Conservation (phyloP, 2,888 invertebrate genomes). For the Aethes cnicana region DNA sequence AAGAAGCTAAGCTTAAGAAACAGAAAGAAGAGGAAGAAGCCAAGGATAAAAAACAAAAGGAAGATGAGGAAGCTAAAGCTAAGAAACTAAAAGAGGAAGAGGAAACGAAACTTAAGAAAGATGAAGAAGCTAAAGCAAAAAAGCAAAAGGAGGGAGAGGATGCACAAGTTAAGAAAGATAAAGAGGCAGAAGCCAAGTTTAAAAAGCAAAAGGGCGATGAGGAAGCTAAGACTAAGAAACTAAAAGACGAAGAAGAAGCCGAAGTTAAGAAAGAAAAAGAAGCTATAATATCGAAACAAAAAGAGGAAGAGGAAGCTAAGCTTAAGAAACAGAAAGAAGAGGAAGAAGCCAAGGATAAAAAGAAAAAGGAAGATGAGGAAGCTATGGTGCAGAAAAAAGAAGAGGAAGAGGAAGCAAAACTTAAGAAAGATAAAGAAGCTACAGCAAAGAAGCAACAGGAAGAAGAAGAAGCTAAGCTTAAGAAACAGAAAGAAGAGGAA, state of each 20-base stretch:
- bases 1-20: no score
- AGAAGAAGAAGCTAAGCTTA: constrained; percentile 32
- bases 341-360: constrained; percentile 34
- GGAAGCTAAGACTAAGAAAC: background rate
- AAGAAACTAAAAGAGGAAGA: constrained; percentile 23
- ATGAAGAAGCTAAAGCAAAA: constrained; percentile 22
- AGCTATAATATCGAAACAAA: constrained; percentile 21
- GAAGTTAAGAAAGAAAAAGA: constrained; percentile 18
- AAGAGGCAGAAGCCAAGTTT: constrained; percentile 1
- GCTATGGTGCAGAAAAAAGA: constrained; percentile 39
- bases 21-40: no score
- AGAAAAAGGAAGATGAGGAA: constrained; percentile 31
- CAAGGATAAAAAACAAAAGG: constrained; percentile 23
- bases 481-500: background rate
- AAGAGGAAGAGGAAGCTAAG: constrained; percentile 51
- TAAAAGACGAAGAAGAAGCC: constrained; percentile 16
- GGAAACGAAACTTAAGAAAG: constrained; percentile 22
- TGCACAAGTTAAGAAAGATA: constrained; percentile 35
- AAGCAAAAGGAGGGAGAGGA: constrained; percentile 33
- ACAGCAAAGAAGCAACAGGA: constrained; percentile 42
- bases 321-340: constrained; percentile 31
- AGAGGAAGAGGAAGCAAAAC: constrained; percentile 50
- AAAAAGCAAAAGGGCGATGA: no score
- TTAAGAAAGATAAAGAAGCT: constrained; percentile 55
- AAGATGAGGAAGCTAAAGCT: constrained; percentile 31